Conservation (phyloP, 2,797 vertebrate species). For the Gobionotothen gibberifrons region DNA sequence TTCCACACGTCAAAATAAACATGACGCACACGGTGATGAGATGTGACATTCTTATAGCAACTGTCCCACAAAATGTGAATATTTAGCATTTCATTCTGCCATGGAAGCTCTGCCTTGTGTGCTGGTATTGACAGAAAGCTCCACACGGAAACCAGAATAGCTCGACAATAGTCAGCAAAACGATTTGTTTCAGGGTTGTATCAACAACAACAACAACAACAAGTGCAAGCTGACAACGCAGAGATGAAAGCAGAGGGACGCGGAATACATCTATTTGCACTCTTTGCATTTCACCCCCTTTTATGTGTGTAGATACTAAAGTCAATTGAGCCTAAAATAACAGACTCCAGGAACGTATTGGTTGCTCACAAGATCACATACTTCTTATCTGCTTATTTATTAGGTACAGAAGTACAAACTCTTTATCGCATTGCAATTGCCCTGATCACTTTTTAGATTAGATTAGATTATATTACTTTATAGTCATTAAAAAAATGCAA, state of each 20-base stretch:
- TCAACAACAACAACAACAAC: background rate
- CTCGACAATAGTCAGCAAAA: background rate
- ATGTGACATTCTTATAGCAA: background rate
- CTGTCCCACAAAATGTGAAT: slow-evolving; percentile 9
- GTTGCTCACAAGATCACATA: background rate
- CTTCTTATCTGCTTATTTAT: background rate
- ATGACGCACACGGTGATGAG: background rate
- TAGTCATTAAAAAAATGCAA: too few species aligned
- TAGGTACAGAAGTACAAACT: slow-evolving; percentile 1
- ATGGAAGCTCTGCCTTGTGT: background rate
- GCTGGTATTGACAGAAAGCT: background rate
- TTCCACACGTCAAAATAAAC: background rate
- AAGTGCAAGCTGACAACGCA: background rate
- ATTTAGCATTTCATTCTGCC: background rate
- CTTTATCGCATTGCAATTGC: background rate
- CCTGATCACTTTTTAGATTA: background rate
- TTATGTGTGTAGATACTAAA: background rate
- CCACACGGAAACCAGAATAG: background rate
- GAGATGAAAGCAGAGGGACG: background rate
- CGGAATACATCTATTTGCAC: background rate
- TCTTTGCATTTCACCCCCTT: background rate
- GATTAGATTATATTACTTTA: too few species aligned
- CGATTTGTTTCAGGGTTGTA: background rate
- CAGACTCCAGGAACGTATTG: background rate
- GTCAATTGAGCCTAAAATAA: slow-evolving; percentile 20